These are phyloP conservation scores for Epinephelus awoara DNA, from an alignment of 2,797 vertebrate species.

Conservation along the genomic window DNA sequence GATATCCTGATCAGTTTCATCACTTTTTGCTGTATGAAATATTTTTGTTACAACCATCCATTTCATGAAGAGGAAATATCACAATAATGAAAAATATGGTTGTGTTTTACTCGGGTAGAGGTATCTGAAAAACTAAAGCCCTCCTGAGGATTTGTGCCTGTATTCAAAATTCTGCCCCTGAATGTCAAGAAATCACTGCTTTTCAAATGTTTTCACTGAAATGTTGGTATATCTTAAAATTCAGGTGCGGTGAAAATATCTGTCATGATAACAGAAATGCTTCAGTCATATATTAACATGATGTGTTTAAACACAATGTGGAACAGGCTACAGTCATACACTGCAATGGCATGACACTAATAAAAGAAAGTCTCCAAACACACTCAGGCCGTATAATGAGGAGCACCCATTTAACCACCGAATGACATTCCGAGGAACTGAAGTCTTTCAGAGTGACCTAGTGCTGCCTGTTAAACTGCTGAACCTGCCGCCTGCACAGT, in stretches of 20 bases:
- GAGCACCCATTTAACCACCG: constrained; percentile 12
- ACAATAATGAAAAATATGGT: too few relatives aligned
- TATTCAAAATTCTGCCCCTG: neutral
- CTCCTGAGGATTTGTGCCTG: too few relatives aligned
- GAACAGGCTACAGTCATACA: neutral
- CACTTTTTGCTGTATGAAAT: too few relatives aligned
- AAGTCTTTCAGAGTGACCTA: constrained; percentile 15
- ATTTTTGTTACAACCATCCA: too few relatives aligned
- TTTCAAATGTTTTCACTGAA: neutral
- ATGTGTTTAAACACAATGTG: neutral
- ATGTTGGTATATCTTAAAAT: neutral
- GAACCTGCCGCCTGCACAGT: constrained; percentile 28
- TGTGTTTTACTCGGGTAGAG: too few relatives aligned
- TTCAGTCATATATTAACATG: neutral
- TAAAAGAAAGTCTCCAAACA: constrained; percentile 29
- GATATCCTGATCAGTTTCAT: too few relatives aligned
- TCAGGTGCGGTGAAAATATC: neutral
- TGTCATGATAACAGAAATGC: neutral
- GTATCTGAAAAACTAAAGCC: too few relatives aligned
- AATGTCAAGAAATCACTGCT: neutral
- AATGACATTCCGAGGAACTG: constrained; percentile 54
- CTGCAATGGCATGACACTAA: constrained; percentile 1
- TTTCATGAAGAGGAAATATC: too few relatives aligned
- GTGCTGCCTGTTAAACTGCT: constrained; percentile 19
- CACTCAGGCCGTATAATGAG: constrained; percentile 7